Percentiles rank a stretch among this genome's conserved stretches.
phyloP scores from a whole-genome alignment of 2,797 vertebrate species.

The Sebastes trivittatus region DNA sequence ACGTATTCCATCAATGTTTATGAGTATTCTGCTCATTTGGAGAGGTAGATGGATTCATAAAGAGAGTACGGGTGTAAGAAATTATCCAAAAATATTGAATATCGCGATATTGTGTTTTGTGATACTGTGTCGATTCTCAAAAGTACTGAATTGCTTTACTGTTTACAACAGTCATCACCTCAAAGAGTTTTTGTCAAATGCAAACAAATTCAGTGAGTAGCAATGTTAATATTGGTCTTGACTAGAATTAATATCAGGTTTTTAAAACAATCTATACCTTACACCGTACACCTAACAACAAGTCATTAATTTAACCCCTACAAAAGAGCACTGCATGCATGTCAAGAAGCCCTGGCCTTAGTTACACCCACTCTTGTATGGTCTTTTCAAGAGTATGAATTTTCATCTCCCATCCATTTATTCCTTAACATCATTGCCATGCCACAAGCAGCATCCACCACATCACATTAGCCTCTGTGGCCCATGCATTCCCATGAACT shows the following conservation, averaged over 20 bases:
- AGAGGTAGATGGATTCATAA: neutral
- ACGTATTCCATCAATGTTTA: neutral
- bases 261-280: neutral
- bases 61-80: neutral
- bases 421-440: neutral
- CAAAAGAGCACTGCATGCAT: neutral
- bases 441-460: neutral
- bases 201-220: neutral
- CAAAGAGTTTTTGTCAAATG: neutral
- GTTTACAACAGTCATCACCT: neutral
- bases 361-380: neutral
- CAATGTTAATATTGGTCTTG: neutral
- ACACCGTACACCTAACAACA: neutral
- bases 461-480: neutral
- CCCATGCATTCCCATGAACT: neutral
- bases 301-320: neutral
- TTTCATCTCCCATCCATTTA: neutral
- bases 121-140: no score
- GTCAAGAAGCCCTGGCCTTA: neutral
- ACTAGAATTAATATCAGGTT: neutral
- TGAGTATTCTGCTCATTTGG: neutral
- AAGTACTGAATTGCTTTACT: no score
- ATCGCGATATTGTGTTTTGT: accelerated
- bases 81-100: no score
- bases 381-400: neutral